A percentile compares a stretch with the other conserved stretches of the same genome.
phyloP scores from a whole-genome alignment of 2,113 vertebrate species.

The Psittacus erithacus region DNA sequence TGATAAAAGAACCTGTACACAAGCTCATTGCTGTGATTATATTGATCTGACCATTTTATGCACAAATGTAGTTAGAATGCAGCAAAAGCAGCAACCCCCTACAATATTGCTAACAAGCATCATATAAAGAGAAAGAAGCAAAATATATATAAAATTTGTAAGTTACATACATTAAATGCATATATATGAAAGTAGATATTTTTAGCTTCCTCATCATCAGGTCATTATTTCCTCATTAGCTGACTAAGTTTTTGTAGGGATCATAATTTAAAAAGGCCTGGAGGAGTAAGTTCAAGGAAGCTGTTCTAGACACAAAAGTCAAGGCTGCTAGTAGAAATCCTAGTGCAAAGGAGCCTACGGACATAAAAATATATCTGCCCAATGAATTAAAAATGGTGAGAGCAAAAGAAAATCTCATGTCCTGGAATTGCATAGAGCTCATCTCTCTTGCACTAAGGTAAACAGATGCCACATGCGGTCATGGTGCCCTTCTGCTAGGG shows the following conservation, averaged over 20 bases:
- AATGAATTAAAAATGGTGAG: neutral
- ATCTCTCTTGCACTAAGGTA: neutral
- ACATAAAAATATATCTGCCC: neutral
- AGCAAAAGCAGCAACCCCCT: neutral
- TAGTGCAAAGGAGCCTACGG: neutral
- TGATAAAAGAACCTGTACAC: neutral
- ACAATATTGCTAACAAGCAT: neutral
- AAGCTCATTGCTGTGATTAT: neutral
- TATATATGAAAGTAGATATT: neutral
- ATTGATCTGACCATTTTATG: neutral
- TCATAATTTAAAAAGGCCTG: neutral
- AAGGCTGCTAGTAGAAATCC: neutral
- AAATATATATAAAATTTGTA: neutral
- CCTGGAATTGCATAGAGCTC: neutral
- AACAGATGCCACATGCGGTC: neutral
- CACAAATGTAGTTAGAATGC: neutral
- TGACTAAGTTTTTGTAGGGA: neutral
- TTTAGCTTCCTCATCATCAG: neutral
- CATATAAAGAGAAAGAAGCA: neutral
- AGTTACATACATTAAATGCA: neutral
- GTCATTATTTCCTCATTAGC: neutral
- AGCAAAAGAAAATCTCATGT: neutral
- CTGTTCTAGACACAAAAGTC: neutral
- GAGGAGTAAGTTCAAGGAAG: neutral
- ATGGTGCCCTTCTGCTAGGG: neutral